These are phyloP conservation scores for Teinopalpus imperialis DNA, from an alignment of 2,888 invertebrate genomes.

Conservation along the genomic window DNA sequence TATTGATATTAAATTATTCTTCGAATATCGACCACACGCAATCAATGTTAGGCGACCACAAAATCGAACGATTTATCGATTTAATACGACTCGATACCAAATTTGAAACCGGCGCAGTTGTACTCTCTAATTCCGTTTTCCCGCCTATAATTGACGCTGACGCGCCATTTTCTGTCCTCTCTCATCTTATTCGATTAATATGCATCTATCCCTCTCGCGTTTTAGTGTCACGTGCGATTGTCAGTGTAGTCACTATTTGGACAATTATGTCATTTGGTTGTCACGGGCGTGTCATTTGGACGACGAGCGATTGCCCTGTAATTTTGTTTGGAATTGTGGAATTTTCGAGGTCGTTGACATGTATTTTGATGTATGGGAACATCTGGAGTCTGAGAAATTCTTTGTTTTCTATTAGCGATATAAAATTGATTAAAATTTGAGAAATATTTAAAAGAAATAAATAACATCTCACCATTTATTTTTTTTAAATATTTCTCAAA, in stretches of 20 bases:
- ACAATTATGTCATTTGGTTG: constrained; percentile 82
- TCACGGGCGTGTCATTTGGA: constrained; percentile 78
- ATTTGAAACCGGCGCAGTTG: constrained; percentile 72
- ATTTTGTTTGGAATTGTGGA: constrained; percentile 75
- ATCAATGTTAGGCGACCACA: constrained; percentile 53
- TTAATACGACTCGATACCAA: constrained; percentile 78
- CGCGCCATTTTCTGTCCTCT: constrained; percentile 60
- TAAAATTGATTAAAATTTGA: too few species aligned
- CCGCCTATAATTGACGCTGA: constrained; percentile 81
- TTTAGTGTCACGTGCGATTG: constrained; percentile 75
- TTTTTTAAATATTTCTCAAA: too few species aligned
- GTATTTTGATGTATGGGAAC: constrained; percentile 68
- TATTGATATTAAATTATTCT: constrained; percentile 77
- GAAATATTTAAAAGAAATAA: too few species aligned
- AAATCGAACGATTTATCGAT: constrained; percentile 79
- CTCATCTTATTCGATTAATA: constrained; percentile 32
- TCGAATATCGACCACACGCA: constrained; percentile 79
- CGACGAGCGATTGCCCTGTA: constrained; percentile 77
- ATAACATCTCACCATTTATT: too few species aligned
- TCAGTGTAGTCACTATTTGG: constrained; percentile 78
- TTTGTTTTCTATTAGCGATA: too few species aligned
- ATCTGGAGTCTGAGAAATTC: constrained; percentile 38
- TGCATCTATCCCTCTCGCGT: constrained; percentile 48
- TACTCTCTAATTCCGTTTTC: constrained; percentile 78
- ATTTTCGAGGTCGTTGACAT: constrained; percentile 71